A percentile compares a stretch with the other conserved stretches of the same genome.
Evolutionary conservation across 2,797 vertebrate genomes (phyloP).

Genomic region (Scarus forsteni): DNA sequence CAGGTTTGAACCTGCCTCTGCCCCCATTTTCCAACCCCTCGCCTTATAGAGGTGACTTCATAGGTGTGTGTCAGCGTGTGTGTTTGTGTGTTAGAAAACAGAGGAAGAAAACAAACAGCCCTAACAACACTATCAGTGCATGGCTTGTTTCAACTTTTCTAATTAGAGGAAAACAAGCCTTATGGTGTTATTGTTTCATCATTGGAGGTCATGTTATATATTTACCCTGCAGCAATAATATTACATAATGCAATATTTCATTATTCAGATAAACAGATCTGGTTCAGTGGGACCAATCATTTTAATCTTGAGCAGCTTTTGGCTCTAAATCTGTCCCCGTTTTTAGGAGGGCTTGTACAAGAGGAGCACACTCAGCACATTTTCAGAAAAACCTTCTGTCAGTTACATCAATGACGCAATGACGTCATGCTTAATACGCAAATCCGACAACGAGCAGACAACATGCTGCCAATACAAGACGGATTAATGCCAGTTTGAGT

Average conservation of each 20-base stretch:
- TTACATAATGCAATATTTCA: constrained; percentile 12
- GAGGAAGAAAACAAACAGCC: constrained; percentile 28
- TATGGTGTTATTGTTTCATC: neutral
- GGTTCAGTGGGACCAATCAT: neutral
- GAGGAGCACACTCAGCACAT: constrained; percentile 77
- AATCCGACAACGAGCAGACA: constrained; percentile 60
- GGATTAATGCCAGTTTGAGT: constrained; percentile 43
- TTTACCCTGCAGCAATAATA: neutral
- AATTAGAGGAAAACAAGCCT: neutral
- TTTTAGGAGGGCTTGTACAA: constrained; percentile 32
- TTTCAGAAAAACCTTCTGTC: constrained; percentile 74
- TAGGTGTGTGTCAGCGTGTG: constrained; percentile 50
- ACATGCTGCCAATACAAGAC: constrained; percentile 52
- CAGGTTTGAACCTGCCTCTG: constrained; percentile 82
- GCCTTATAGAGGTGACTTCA: constrained; percentile 75
- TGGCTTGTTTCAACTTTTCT: neutral
- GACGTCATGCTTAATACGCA: constrained; percentile 74
- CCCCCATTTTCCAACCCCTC: constrained; percentile 75
- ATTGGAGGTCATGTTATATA: neutral
- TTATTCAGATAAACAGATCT: neutral
- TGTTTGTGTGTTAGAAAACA: constrained; percentile 34
- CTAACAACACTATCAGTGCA: constrained; percentile 5
- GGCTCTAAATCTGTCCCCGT: neutral
- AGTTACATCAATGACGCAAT: constrained; percentile 66
- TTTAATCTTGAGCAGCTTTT: neutral